A percentile compares a stretch with the other conserved stretches of the same genome.
Conservation (phyloP, 2,113 vertebrate species). For the Corythaeola cristata region DNA sequence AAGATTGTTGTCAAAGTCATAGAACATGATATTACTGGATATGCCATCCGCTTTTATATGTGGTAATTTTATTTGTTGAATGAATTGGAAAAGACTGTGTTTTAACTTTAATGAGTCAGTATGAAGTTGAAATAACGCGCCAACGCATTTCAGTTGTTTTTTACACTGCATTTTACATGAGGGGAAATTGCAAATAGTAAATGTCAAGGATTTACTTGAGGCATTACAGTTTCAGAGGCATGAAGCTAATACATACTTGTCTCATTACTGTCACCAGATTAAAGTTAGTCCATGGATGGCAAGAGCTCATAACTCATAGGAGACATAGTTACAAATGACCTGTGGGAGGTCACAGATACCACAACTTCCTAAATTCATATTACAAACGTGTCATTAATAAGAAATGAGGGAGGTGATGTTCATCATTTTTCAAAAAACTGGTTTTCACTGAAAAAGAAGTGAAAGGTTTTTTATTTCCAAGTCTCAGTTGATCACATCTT, state of each 20-base stretch:
- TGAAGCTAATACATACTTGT: constrained; percentile 81
- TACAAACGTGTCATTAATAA: constrained; percentile 44
- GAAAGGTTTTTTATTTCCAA: background rate
- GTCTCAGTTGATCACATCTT: background rate
- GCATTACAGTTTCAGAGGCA: constrained; percentile 74
- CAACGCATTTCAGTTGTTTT: constrained; percentile 51
- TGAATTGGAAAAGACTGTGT: constrained; percentile 6
- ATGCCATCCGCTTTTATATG: background rate
- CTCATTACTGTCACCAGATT: constrained; percentile 77
- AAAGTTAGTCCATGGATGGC: constrained; percentile 61
- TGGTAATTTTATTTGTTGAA: background rate
- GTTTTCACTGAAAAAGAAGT: background rate
- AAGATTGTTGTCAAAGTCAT: background rate
- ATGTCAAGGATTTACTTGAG: constrained; percentile 78
- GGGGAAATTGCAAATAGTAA: constrained; percentile 73
- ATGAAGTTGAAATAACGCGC: constrained; percentile 51
- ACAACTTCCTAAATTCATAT: constrained; percentile 52
- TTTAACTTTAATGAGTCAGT: constrained; percentile 39
- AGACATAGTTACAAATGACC: constrained; percentile 70
- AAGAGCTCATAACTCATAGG: constrained; percentile 58
- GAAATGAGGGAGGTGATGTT: constrained; percentile 35
- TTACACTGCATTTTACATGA: constrained; percentile 70
- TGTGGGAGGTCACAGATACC: constrained; percentile 63
- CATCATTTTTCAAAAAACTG: constrained; percentile 14
- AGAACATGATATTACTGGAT: background rate